Conservation (phyloP, 2,113 vertebrate genomes). For the Hepsetus odoe region DNA sequence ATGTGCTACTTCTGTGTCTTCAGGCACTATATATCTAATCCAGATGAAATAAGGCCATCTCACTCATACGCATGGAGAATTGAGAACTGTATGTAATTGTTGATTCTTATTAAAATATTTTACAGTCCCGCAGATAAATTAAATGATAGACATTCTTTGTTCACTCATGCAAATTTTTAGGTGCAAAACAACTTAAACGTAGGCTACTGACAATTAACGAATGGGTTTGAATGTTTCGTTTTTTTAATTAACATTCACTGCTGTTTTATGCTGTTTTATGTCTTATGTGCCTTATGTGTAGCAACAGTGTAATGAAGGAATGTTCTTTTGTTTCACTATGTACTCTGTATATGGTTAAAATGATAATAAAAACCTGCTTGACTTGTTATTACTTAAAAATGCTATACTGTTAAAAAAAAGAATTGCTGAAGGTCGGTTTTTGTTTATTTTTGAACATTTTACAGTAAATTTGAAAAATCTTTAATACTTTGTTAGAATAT, state of each 20-base stretch:
- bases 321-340: too few relatives aligned
- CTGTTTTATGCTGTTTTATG: slow-evolving; percentile 12
- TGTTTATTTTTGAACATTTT: neutral
- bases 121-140: slow-evolving; percentile 71
- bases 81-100: slow-evolving; percentile 70
- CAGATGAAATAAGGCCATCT: slow-evolving; percentile 67
- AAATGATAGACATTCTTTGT: slow-evolving; percentile 68
- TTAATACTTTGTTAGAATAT: too few relatives aligned
- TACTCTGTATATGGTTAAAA: too few relatives aligned
- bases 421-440: neutral
- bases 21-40: slow-evolving; percentile 63
- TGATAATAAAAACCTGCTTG: too few relatives aligned
- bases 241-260: slow-evolving; percentile 40
- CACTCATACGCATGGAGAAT: slow-evolving; percentile 52
- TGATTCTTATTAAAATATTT: slow-evolving; percentile 68
- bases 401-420: too few relatives aligned
- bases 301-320: too few relatives aligned
- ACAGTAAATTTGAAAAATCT: neutral
- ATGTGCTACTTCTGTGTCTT: slow-evolving; percentile 58
- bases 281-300: too few relatives aligned
- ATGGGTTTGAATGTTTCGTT: slow-evolving; percentile 23
- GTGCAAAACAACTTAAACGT: slow-evolving; percentile 50
- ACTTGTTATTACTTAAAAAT: too few relatives aligned
- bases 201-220: slow-evolving; percentile 48
- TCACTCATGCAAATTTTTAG: slow-evolving; percentile 52